Conservation (phyloP, 2,797 vertebrate genomes). For the Pterois miles region DNA sequence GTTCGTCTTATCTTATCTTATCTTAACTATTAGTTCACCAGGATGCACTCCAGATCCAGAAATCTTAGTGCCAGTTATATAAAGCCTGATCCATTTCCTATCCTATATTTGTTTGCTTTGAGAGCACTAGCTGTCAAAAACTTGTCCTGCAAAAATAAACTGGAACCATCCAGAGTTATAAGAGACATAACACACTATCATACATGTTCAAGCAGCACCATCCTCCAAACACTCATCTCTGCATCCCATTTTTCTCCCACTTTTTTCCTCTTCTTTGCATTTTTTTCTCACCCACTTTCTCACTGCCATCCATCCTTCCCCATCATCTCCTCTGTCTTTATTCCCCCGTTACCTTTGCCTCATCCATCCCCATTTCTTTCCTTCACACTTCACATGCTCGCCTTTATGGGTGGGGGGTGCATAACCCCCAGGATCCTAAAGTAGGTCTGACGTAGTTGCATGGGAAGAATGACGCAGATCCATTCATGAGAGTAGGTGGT, state of each 20-base stretch:
- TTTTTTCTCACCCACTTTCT: slow-evolving; percentile 6
- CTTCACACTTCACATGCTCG: slow-evolving; percentile 23
- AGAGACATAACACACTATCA: background rate
- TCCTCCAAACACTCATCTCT: background rate
- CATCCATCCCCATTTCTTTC: slow-evolving; percentile 33
- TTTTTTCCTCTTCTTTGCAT: background rate
- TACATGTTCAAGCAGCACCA: background rate
- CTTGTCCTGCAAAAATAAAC: background rate
- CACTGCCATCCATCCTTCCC: background rate
- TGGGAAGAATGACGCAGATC: slow-evolving; percentile 72
- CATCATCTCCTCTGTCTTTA: background rate
- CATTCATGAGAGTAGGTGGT: slow-evolving; percentile 65
- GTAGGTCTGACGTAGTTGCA: slow-evolving; percentile 66
- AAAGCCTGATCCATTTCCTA: background rate
- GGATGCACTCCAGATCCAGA: background rate
- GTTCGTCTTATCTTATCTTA: too few species aligned
- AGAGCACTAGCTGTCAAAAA: background rate
- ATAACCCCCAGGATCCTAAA: slow-evolving; percentile 51
- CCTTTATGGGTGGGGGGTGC: slow-evolving; percentile 44
- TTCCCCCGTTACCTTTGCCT: background rate
- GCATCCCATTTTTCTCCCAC: background rate
- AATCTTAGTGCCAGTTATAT: background rate
- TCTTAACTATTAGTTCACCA: background rate
- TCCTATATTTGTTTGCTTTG: slow-evolving; percentile 12
- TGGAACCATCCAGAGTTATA: too few species aligned